These are phyloP conservation scores for Drosophila tropicalis DNA, from an alignment of 1,140 invertebrate genomes.

Conservation along the genomic window DNA sequence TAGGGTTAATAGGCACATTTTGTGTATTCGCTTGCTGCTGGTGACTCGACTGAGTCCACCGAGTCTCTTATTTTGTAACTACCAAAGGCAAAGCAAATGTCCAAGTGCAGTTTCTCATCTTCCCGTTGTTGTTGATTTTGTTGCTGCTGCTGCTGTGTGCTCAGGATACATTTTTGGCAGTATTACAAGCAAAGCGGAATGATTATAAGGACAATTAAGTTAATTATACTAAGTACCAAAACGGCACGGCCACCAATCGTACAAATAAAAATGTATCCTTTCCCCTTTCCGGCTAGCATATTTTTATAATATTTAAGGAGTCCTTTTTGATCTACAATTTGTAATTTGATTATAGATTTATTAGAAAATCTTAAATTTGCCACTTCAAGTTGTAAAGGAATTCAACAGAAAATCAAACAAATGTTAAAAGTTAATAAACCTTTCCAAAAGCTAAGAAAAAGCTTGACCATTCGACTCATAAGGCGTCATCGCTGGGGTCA, in stretches of 20 bases:
- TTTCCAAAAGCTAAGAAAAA: too few relatives aligned
- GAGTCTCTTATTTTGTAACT: conserved; percentile 48
- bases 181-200: conserved; percentile 29
- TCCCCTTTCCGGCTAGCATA: too few relatives aligned
- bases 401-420: too few relatives aligned
- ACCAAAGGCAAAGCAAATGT: conserved; percentile 30
- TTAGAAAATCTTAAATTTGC: too few relatives aligned
- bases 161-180: conserved; percentile 9
- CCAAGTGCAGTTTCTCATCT: conserved; percentile 33
- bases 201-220: conserved; percentile 56
- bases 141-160: conserved; percentile 1
- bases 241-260: not conserved
- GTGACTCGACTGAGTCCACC: not conserved
- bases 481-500: too few relatives aligned
- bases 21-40: conserved; percentile 21
- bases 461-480: too few relatives aligned
- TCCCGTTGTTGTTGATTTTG: conserved; percentile 26
- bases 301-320: too few relatives aligned
- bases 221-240: conserved; percentile 25
- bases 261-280: too few relatives aligned
- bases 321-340: too few relatives aligned
- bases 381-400: too few relatives aligned
- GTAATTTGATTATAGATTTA: too few relatives aligned
- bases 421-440: too few relatives aligned
- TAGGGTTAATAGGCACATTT: conserved; percentile 49